These are phyloP conservation scores for Schizotus pectinicornis DNA, from an alignment of 2,888 invertebrate genomes.

Conservation along the genomic window DNA sequence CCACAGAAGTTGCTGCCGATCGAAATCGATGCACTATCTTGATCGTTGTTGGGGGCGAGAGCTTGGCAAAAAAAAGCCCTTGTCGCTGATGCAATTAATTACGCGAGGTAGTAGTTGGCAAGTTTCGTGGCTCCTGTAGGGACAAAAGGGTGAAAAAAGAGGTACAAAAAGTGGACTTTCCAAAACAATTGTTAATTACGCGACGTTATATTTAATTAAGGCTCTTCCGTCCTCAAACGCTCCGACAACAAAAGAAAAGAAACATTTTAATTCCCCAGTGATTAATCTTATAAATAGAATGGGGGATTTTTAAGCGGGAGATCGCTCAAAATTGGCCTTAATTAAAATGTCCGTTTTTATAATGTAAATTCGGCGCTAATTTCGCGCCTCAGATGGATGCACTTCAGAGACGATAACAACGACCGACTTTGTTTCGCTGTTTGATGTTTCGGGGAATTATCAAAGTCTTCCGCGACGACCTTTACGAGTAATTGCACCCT, in stretches of 20 bases:
- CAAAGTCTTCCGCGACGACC: no score
- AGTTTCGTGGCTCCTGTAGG: not conserved
- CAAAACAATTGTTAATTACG: slow-evolving; percentile 10
- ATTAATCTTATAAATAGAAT: slow-evolving; percentile 9
- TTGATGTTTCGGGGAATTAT: no score
- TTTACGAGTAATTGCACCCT: no score
- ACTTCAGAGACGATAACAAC: no score
- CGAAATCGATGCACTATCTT: not conserved
- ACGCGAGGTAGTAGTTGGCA: not conserved
- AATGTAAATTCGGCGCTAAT: slow-evolving; percentile 10
- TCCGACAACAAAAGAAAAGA: slow-evolving; percentile 5
- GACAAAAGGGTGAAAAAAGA: not conserved
- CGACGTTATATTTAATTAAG: slow-evolving; percentile 10
- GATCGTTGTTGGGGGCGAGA: not conserved
- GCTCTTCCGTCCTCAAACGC: slow-evolving; percentile 2
- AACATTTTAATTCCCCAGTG: slow-evolving; percentile 9
- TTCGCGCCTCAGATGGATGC: not conserved
- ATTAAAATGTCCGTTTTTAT: slow-evolving; percentile 13
- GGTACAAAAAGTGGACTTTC: not conserved
- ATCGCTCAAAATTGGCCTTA: slow-evolving; percentile 7
- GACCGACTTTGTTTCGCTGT: no score
- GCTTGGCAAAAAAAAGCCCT: slow-evolving; percentile 1
- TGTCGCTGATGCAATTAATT: not conserved
- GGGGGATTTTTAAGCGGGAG: slow-evolving; percentile 3
- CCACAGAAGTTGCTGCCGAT: not conserved